phyloP scores from a whole-genome alignment of 2,888 invertebrate species.

The Eumacrocentrus americanus region DNA sequence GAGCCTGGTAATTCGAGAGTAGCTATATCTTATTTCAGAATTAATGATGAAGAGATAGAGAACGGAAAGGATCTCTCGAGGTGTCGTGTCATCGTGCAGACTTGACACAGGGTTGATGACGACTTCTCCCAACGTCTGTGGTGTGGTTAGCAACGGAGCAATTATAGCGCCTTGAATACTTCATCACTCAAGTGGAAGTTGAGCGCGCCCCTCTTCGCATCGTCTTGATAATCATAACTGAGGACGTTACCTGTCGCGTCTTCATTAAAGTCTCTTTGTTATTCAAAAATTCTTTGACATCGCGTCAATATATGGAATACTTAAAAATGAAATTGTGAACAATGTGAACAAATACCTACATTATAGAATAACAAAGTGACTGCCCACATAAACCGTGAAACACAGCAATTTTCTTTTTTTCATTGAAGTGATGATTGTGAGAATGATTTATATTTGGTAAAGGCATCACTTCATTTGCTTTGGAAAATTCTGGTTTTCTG shows the following conservation, averaged over 20 bases:
- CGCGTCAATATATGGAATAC: not conserved
- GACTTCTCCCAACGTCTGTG: slow-evolving; percentile 44
- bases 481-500: too few species aligned
- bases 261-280: slow-evolving; percentile 48
- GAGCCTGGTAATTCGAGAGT: slow-evolving; percentile 10
- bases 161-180: slow-evolving; percentile 54
- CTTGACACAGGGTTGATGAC: slow-evolving; percentile 47
- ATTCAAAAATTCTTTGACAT: not conserved
- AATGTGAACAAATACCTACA: not conserved
- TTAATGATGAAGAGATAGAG: slow-evolving; percentile 22
- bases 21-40: slow-evolving; percentile 11
- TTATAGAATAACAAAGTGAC: too few species aligned
- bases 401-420: too few species aligned
- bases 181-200: slow-evolving; percentile 51
- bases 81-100: slow-evolving; percentile 24
- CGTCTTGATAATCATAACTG: slow-evolving; percentile 34
- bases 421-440: too few species aligned
- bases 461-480: too few species aligned
- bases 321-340: not conserved
- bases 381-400: too few species aligned
- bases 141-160: slow-evolving; percentile 50
- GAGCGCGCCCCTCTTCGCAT: slow-evolving; percentile 41
- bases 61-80: slow-evolving; percentile 10
- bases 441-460: too few species aligned
- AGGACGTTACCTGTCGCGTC: slow-evolving; percentile 51